Evolutionary conservation across 2,113 vertebrate genomes (phyloP), one percentile per base, ranked within the genome.

Genomic region (Neolamprologus toae): DNA sequence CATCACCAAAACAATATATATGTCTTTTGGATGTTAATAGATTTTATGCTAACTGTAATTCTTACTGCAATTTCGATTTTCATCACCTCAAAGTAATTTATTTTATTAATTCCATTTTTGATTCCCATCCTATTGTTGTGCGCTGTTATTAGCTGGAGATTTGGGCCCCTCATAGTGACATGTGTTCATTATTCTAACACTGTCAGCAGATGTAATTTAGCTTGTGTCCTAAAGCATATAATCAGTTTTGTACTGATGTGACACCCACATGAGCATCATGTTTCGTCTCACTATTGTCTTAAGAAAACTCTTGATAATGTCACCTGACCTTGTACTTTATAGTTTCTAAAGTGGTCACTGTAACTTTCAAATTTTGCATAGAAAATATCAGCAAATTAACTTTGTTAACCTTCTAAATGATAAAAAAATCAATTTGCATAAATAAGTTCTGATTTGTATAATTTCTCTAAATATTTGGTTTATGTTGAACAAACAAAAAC

Each of bases 201-300:
- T 33, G 26, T 92, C 90, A 92, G 90, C 90, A 91, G 81, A 51
- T 88, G 90, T 89, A 76, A 88, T 87, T 92, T 89, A 92, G 2
- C 73, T 84, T 86, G 35, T 82, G 47, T 85, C 57, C 26, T 49
- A 80, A 91, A 85, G 80, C 80, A 91, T 87, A 88, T 91, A 88
- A 93, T 90, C 91, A 87, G 59, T 57, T 92, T 90, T 94, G 85
- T 88, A 81, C 92, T 90, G 84, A 88, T 90, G 76, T 63, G n/a
- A 61, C 86, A 47, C 63, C 80, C 66, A 90, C 5, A 11, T 53
- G 21, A 59, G 40, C 57, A 3, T 51, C 9, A 14, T 19, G 19
- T 78, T 49, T 47, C 3, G 1, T n/a, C 11, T 61, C 35, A 76
- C 5, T 7, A 28, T 55, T 35, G 6, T 26, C 21, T 23, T 40